Evolutionary conservation across 2,797 vertebrate species (phyloP).

Genomic region (Fistularia commersonii): DNA sequence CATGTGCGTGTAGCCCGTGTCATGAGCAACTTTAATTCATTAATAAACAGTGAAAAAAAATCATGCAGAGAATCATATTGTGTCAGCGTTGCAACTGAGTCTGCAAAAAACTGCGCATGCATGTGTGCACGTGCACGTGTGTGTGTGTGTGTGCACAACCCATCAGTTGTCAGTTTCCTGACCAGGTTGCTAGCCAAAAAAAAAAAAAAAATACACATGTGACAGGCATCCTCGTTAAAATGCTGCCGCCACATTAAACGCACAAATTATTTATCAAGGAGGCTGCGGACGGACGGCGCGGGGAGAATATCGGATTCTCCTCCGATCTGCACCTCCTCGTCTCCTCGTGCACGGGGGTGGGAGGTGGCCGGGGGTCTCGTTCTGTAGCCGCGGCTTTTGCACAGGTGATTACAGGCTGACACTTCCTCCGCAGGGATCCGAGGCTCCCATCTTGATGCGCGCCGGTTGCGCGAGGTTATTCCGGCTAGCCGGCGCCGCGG

Average conservation of each 20-base stretch:
- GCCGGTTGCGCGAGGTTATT: constrained; percentile 37
- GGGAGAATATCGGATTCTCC: constrained; percentile 68
- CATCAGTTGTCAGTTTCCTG: constrained; percentile 29
- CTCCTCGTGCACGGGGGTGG: constrained; percentile 24
- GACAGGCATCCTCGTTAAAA: constrained; percentile 69
- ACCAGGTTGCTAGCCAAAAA: constrained; percentile 25
- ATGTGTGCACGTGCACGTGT: constrained; percentile 7
- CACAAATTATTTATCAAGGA: constrained; percentile 75
- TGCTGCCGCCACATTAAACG: constrained; percentile 56
- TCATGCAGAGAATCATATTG: too few relatives aligned
- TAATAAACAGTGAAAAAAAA: too few relatives aligned
- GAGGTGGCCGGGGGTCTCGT: constrained; percentile 31
- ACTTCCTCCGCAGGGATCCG: constrained; percentile 24
- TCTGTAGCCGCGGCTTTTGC: constrained; percentile 33
- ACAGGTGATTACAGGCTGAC: constrained; percentile 40
- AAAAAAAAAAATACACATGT: constrained; percentile 42
- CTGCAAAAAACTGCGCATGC: constrained; percentile 2
- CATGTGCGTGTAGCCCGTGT: constrained; percentile 7
- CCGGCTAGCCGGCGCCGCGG: constrained; percentile 13
- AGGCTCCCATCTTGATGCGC: constrained; percentile 19
- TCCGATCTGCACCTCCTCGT: constrained; percentile 24
- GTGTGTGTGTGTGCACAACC: constrained; percentile 4
- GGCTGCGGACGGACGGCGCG: constrained; percentile 56
- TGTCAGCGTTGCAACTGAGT: neutral
- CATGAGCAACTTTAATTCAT: too few relatives aligned